Evolutionary conservation across 2,113 vertebrate species (phyloP).

Genomic region (Calidris pugnax): DNA sequence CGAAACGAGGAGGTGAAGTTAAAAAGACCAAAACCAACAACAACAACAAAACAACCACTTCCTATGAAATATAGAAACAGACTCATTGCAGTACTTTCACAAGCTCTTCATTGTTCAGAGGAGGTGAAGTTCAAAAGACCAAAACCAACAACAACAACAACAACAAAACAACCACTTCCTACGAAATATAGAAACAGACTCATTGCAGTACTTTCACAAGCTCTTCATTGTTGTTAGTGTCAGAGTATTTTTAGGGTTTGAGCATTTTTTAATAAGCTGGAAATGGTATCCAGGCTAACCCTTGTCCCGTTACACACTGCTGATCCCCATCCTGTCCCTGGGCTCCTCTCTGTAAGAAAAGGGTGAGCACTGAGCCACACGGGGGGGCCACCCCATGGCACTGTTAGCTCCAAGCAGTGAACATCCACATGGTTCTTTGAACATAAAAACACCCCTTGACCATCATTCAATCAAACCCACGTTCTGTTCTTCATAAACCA

Average conservation of each 20-base stretch:
- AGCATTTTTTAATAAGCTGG: neutral
- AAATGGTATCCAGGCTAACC: neutral
- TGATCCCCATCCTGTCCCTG: neutral
- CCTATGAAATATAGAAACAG: neutral
- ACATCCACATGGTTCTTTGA: neutral
- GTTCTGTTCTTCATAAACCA: neutral
- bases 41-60: no score
- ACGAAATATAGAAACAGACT: neutral
- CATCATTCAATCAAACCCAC: neutral
- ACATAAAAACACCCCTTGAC: rapidly evolving
- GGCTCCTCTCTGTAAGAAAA: rapidly evolving
- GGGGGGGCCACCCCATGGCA: rapidly evolving
- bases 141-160: no score
- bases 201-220: neutral
- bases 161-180: no score
- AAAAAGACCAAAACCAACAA: neutral
- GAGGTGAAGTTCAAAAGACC: neutral
- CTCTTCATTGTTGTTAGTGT: neutral
- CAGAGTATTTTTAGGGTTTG: neutral
- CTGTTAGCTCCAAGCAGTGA: neutral
- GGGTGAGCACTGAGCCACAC: rapidly evolving
- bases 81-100: neutral
- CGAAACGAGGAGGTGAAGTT: neutral
- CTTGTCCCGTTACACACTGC: rapidly evolving
- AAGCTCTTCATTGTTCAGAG: neutral